phyloP scores from a whole-genome alignment of 2,797 vertebrate species.

The Lates japonicus region DNA sequence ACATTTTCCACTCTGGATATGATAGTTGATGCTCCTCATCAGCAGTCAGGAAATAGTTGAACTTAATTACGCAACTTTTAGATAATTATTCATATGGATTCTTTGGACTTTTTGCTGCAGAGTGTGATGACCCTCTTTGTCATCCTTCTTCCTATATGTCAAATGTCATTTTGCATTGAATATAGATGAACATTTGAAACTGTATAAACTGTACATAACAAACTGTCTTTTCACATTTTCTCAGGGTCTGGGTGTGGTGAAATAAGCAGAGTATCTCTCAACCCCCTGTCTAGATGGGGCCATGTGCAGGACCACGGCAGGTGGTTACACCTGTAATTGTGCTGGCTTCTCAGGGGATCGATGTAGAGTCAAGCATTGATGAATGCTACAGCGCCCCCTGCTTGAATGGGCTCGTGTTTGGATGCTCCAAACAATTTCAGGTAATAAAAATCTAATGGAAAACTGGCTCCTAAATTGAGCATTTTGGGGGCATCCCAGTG shows the following conservation, averaged over 20 bases:
- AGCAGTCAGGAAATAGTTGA: background rate
- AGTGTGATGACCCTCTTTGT: background rate
- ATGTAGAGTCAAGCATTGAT: conserved; percentile 92
- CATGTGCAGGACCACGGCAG: conserved; percentile 90
- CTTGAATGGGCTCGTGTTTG: conserved; percentile 91
- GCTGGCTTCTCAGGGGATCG: conserved; percentile 90
- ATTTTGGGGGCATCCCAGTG: no score
- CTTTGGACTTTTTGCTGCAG: background rate
- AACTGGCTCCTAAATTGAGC: background rate
- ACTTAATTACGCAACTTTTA: background rate
- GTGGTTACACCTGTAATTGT: conserved; percentile 91
- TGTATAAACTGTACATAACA: background rate
- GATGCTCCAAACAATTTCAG: conserved; percentile 92
- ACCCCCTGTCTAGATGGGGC: conserved; percentile 92
- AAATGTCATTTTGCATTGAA: background rate
- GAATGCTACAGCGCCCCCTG: conserved; percentile 95
- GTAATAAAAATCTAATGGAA: conserved; percentile 79
- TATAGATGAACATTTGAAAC: background rate
- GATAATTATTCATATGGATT: background rate
- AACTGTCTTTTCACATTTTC: background rate
- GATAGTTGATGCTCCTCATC: background rate
- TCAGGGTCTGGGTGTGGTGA: conserved; percentile 94
- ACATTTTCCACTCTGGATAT: background rate
- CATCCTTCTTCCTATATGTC: background rate
- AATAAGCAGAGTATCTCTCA: conserved; percentile 93